Evolutionary conservation across 1,140 invertebrate genomes (phyloP).

Genomic region (Drosophila tropicalis): DNA sequence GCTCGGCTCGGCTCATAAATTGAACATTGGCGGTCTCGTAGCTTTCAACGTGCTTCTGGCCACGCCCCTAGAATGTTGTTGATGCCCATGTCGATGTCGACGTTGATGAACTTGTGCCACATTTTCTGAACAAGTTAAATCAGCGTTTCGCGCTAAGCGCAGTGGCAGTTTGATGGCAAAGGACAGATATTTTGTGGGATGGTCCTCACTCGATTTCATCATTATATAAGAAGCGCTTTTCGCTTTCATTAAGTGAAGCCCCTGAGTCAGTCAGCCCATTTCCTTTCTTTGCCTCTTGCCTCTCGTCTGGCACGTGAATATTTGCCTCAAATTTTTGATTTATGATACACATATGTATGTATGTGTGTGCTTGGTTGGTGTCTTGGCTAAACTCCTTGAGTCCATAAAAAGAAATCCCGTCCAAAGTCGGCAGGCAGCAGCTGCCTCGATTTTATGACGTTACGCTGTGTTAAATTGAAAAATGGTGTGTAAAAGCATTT

Average conservation of each 20-base stretch:
- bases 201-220: constrained; percentile 19
- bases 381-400: constrained; percentile 42
- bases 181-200: constrained; percentile 35
- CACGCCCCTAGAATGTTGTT: constrained; percentile 47
- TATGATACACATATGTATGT: constrained; percentile 47
- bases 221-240: constrained; percentile 76
- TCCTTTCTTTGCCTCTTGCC: background rate
- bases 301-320: constrained; percentile 70
- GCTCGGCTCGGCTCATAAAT: constrained; percentile 82
- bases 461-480: constrained; percentile 75
- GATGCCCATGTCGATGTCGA: constrained; percentile 11
- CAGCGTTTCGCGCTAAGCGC: constrained; percentile 35
- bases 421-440: background rate
- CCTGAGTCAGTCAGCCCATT: background rate
- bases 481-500: constrained; percentile 77
- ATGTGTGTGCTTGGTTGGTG: constrained; percentile 54
- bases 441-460: constrained; percentile 35
- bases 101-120: constrained; percentile 75
- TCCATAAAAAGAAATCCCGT: constrained; percentile 7
- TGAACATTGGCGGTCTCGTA: constrained; percentile 62
- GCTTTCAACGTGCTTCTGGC: constrained; percentile 69
- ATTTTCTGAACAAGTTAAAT: constrained; percentile 59
- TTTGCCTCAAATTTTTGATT: constrained; percentile 71
- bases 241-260: constrained; percentile 73
- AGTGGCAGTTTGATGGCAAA: constrained; percentile 72